Conservation (phyloP, 2,888 invertebrate species). For the Teleogryllus oceanicus region DNA sequence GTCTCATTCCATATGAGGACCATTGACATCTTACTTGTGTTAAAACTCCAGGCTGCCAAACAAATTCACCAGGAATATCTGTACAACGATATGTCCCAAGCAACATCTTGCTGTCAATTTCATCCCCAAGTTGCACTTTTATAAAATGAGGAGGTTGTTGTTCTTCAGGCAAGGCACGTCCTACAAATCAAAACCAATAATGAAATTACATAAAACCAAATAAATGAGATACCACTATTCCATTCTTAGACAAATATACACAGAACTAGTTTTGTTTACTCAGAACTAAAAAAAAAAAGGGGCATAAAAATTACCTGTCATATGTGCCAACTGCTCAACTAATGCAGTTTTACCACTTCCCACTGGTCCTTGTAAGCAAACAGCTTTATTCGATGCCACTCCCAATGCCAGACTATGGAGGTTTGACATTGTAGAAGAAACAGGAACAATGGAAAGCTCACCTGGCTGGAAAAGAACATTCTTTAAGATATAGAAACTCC, state of each 20-base stretch:
- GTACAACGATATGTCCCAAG: slow-evolving; percentile 92
- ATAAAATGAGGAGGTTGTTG: slow-evolving; percentile 54
- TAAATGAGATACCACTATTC: too few species aligned
- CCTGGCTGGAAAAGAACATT: too few species aligned
- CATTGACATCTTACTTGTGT: slow-evolving; percentile 59
- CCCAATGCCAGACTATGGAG: slow-evolving; percentile 75
- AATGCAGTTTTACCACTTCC: slow-evolving; percentile 93
- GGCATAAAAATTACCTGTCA: slow-evolving; percentile 57
- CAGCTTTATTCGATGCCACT: slow-evolving; percentile 69
- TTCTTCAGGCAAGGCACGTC: slow-evolving; percentile 40
- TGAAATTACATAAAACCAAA: not conserved
- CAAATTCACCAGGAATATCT: slow-evolving; percentile 94
- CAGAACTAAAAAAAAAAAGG: not conserved
- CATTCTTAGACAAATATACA: too few species aligned
- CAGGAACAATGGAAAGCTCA: slow-evolving; percentile 51
- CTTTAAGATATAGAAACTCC: too few species aligned
- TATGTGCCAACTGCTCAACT: slow-evolving; percentile 78
- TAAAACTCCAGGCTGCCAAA: slow-evolving; percentile 93
- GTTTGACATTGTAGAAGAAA: slow-evolving; percentile 70
- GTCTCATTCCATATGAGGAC: too few species aligned
- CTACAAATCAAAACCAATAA: slow-evolving; percentile 32
- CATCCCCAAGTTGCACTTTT: slow-evolving; percentile 92
- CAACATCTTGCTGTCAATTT: slow-evolving; percentile 93
- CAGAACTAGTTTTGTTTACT: too few species aligned
- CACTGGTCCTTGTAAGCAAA: slow-evolving; percentile 80